phyloP scores from a whole-genome alignment of 1,140 invertebrate genomes.

The Belonocnema kinseyi region DNA sequence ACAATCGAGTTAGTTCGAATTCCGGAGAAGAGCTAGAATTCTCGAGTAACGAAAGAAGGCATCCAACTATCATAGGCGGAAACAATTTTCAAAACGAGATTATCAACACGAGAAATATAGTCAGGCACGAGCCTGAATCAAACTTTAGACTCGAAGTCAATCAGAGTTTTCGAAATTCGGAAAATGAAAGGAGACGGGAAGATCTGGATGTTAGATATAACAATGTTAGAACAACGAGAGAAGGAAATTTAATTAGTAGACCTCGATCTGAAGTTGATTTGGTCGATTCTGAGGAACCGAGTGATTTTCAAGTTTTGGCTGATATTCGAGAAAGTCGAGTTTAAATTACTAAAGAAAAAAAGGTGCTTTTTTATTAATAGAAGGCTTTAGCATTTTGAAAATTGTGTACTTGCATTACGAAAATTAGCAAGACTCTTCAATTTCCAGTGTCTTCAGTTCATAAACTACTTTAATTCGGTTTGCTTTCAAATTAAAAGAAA shows the following conservation, averaged over 20 bases:
- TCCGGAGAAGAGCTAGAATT: neutral
- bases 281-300: conserved; percentile 53
- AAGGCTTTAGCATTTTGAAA: no score
- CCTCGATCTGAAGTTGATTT: neutral
- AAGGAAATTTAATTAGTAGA: neutral
- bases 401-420: no score
- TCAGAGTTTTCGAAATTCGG: conserved; percentile 18
- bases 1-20: neutral
- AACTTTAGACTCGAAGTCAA: conserved; percentile 6
- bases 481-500: no score
- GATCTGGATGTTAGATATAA: conserved; percentile 35
- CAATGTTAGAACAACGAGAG: conserved; percentile 24
- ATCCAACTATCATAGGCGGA: neutral
- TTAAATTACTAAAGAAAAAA: conserved; percentile 18
- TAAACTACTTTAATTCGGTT: no score
- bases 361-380: no score
- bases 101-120: conserved; percentile 59
- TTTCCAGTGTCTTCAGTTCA: no score
- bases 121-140: conserved; percentile 44
- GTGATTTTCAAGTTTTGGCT: conserved; percentile 63
- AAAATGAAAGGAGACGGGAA: conserved; percentile 33
- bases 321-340: conserved; percentile 72
- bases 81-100: conserved; percentile 49
- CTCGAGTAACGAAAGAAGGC: neutral
- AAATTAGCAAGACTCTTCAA: no score